Evolutionary conservation across 2,888 invertebrate species (phyloP).

Genomic region (Blastobasis lacticolella): DNA sequence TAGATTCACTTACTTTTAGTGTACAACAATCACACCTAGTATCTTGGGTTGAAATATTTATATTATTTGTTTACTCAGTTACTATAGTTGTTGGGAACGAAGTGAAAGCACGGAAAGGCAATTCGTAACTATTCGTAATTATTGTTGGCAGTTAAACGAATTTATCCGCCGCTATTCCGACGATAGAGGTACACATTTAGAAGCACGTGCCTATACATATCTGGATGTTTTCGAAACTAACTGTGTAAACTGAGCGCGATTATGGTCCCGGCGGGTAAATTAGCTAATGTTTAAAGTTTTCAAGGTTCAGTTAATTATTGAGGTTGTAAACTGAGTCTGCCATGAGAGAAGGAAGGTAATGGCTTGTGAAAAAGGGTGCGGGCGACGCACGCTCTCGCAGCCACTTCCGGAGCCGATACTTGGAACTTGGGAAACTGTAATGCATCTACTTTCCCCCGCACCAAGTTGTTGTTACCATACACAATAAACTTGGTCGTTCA

Average conservation of each 20-base stretch:
- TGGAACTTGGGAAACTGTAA: constrained; percentile 5
- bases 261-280: constrained; percentile 32
- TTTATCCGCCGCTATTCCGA: no score
- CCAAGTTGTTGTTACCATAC: no score
- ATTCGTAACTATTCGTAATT: background rate
- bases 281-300: constrained; percentile 54
- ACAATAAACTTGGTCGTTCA: no score
- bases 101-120: no score
- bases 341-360: constrained; percentile 40
- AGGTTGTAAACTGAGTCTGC: constrained; percentile 36
- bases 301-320: constrained; percentile 52
- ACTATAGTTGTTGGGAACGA: no score
- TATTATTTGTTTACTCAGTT: no score
- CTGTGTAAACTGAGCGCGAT: constrained; percentile 20
- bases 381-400: constrained; percentile 23
- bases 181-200: background rate
- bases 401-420: constrained; percentile 11
- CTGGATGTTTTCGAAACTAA: background rate
- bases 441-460: constrained; percentile 1
- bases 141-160: background rate
- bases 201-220: constrained; percentile 5
- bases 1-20: no score
- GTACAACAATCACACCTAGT: no score
- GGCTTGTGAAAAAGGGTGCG: constrained; percentile 37
- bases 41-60: no score